Percentiles rank a stretch among this genome's conserved stretches.
phyloP scores from a whole-genome alignment of 2,888 invertebrate species.

The Branchellion lobata region DNA sequence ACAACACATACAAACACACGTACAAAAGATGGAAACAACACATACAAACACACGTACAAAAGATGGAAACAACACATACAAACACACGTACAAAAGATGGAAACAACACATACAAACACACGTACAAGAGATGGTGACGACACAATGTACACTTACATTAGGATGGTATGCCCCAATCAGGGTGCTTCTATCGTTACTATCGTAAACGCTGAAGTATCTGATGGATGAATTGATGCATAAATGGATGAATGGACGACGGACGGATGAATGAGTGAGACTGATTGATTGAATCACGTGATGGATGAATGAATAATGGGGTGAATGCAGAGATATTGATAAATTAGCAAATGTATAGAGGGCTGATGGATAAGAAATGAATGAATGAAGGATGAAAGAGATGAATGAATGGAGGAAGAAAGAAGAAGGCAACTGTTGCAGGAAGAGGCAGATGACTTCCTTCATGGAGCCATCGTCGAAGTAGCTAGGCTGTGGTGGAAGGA shows the following conservation, averaged over 20 bases:
- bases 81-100: too few species aligned
- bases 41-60: too few species aligned
- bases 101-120: too few species aligned
- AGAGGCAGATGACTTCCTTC: constrained; percentile 1
- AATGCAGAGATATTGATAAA: not conserved
- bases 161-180: constrained; percentile 26
- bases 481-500: not conserved
- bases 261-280: too few species aligned
- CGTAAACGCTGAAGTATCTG: constrained; percentile 38
- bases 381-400: not conserved
- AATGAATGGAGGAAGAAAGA: not conserved
- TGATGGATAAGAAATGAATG: too few species aligned
- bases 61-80: too few species aligned
- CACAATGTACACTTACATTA: not conserved
- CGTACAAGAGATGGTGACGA: too few species aligned
- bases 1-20: too few species aligned
- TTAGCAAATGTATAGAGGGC: too few species aligned
- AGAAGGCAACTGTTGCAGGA: constrained; percentile 30
- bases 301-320: too few species aligned
- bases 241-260: not conserved
- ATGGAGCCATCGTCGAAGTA: constrained; percentile 13
- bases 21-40: too few species aligned
- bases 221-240: not conserved
- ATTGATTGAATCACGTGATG: constrained; percentile 26
- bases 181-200: not conserved